Evolutionary conservation across 2,113 vertebrate genomes (phyloP).

Genomic region (Ceuthmochares aereus): DNA sequence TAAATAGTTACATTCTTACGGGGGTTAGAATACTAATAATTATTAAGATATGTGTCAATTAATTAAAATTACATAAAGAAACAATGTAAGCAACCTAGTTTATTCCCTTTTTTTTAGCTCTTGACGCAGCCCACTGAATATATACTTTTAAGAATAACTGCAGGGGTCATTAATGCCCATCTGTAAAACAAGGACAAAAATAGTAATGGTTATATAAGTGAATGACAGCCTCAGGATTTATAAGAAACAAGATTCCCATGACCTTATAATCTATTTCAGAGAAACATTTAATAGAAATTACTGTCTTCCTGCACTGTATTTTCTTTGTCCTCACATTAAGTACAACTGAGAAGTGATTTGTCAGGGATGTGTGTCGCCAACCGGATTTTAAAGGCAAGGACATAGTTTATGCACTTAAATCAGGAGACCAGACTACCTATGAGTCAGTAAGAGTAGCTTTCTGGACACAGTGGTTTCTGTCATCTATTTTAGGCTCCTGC

Average conservation of each 20-base stretch:
- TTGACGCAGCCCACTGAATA: background rate
- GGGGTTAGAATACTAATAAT: constrained; percentile 2
- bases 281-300: background rate
- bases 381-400: background rate
- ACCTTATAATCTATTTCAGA: background rate
- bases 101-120: background rate
- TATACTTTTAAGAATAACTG: background rate
- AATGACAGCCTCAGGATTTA: background rate
- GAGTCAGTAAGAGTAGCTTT: background rate
- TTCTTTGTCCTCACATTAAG: background rate
- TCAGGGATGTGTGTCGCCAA: accelerated
- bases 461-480: background rate
- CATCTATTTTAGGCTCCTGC: background rate
- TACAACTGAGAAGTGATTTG: background rate
- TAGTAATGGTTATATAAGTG: background rate
- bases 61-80: constrained; percentile 7
- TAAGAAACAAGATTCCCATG: background rate
- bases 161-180: background rate
- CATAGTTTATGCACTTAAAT: background rate
- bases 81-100: background rate
- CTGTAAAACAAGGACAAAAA: background rate
- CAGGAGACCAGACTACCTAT: background rate
- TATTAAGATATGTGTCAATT: background rate
- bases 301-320: background rate
- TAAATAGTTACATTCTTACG: background rate